A percentile compares a stretch with the other conserved stretches of the same genome.
Evolutionary conservation across 2,888 invertebrate species (phyloP).

Genomic region (Glyphotaelius pellucidus): DNA sequence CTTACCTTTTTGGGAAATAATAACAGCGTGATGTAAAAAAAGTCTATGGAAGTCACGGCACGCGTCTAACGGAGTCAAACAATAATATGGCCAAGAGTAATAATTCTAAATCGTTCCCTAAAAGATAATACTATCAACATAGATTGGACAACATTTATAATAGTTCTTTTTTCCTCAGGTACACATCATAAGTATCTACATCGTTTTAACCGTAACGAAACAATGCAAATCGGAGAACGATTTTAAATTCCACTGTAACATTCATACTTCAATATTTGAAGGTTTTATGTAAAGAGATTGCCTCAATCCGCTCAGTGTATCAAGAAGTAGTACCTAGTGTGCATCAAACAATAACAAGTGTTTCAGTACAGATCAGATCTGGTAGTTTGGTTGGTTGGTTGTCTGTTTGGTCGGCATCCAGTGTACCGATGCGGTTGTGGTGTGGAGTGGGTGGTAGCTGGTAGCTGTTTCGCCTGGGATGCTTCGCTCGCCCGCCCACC

Average conservation of each 20-base stretch:
- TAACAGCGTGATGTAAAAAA: not conserved
- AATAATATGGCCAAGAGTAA: not conserved
- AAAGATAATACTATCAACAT: not conserved
- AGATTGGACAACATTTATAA: not conserved
- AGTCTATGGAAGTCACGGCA: not conserved
- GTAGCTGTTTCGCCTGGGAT: slow-evolving; percentile 66
- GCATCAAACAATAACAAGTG: not conserved
- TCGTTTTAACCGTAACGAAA: not conserved
- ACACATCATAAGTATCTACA: not conserved
- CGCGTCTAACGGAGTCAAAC: not conserved
- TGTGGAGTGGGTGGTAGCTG: not conserved
- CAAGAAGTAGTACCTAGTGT: not conserved
- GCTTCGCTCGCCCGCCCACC: slow-evolving; percentile 76
- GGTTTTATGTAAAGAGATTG: not conserved
- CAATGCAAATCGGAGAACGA: not conserved
- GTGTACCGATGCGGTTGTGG: slow-evolving; percentile 25
- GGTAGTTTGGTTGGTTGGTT: not conserved
- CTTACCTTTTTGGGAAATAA: slow-evolving; percentile 5
- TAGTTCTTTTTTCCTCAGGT: not conserved
- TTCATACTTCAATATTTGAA: not conserved
- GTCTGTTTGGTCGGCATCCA: not conserved
- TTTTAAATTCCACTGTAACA: not conserved
- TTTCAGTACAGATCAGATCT: not conserved
- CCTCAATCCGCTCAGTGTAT: not conserved
- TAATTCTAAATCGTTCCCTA: not conserved